Conservation (phyloP, 2,113 vertebrate species). For the Gnathonemus echidnorhynchus region DNA sequence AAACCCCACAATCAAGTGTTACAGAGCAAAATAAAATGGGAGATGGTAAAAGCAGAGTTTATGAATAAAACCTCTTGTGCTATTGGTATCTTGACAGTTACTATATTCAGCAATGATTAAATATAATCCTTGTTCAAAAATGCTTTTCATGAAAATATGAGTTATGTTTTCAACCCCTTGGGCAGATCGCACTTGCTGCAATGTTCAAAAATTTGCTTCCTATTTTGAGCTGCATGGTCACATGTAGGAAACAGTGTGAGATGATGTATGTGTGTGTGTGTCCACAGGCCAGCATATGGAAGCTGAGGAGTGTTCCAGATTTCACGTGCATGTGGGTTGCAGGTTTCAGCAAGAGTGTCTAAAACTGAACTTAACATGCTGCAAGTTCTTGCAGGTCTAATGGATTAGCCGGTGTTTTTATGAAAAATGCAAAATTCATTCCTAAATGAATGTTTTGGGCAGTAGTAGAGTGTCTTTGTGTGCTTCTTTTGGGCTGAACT, state of each 20-base stretch:
- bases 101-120: background rate
- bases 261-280: background rate
- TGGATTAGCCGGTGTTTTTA: background rate
- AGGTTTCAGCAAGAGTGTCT: background rate
- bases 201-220: background rate
- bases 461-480: background rate
- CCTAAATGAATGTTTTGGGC: background rate
- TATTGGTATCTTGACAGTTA: background rate
- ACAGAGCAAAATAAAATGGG: background rate
- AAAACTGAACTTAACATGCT: background rate
- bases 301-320: background rate
- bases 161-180: background rate
- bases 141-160: background rate
- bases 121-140: background rate
- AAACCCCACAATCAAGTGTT: background rate
- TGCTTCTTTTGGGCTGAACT: background rate
- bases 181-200: background rate
- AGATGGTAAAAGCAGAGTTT: background rate
- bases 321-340: background rate
- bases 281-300: background rate
- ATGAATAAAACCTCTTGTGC: background rate
- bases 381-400: background rate
- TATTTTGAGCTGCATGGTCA: background rate
- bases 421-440: background rate
- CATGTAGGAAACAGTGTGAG: background rate